A percentile compares a stretch with the other conserved stretches of the same genome.
These are phyloP conservation scores for Camelus dromedarius DNA, from an alignment of 2,113 vertebrate species.

Conservation along the genomic window DNA sequence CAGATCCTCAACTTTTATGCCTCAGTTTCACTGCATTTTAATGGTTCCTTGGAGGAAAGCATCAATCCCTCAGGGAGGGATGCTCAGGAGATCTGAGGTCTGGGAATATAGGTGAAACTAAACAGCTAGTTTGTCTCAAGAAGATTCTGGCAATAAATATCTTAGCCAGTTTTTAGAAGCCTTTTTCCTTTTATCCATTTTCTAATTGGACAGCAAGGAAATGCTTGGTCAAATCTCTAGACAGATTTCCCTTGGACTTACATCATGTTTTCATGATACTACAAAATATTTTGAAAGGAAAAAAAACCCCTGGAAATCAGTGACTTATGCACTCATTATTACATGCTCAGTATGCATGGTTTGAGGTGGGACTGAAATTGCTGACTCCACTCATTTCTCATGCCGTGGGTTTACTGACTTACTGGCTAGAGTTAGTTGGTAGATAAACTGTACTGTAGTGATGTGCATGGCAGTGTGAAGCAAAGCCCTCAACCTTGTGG, in stretches of 20 bases:
- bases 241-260: slow-evolving; percentile 25
- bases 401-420: not conserved
- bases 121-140: not conserved
- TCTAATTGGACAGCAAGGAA: not conserved
- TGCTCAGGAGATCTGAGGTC: not conserved
- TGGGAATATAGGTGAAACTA: not conserved
- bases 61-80: not conserved
- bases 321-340: not conserved
- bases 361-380: not conserved
- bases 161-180: not conserved
- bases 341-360: not conserved
- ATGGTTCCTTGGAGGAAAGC: not conserved
- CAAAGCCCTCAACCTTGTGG: not conserved
- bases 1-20: not conserved
- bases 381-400: not conserved
- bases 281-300: slow-evolving; percentile 41
- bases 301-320: not conserved
- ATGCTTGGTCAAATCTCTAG: not conserved
- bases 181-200: not conserved
- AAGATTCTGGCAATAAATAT: slow-evolving; percentile 20
- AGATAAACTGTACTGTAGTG: not conserved
- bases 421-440: not conserved
- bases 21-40: not conserved
- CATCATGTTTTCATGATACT: not conserved
- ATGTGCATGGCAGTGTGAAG: not conserved